phyloP scores from a whole-genome alignment of 1,140 invertebrate species.

The Drosophila trapezifrons region DNA sequence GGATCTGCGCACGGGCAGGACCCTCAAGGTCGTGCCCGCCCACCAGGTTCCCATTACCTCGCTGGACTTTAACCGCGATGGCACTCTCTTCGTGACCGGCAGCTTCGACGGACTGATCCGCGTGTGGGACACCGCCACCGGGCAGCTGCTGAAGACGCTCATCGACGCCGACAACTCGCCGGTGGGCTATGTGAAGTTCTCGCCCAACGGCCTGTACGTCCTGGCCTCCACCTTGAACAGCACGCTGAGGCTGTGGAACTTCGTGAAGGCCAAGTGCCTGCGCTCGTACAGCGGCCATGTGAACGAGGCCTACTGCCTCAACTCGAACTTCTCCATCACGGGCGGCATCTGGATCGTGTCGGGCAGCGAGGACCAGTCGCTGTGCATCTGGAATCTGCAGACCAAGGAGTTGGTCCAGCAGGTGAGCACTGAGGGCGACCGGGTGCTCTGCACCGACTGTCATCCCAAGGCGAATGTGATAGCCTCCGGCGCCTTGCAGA shows the following conservation, averaged over 20 bases:
- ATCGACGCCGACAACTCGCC: slow-evolving; percentile 59
- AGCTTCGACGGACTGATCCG: slow-evolving; percentile 66
- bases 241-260: slow-evolving; percentile 64
- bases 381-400: slow-evolving; percentile 66
- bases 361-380: slow-evolving; percentile 55
- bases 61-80: slow-evolving; percentile 60
- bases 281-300: slow-evolving; percentile 59
- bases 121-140: slow-evolving; percentile 55
- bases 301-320: slow-evolving; percentile 54
- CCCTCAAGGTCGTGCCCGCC: slow-evolving; percentile 38
- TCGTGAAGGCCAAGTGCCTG: slow-evolving; percentile 57
- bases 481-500: slow-evolving; percentile 38
- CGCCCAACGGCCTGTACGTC: slow-evolving; percentile 65
- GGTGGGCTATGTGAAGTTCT: slow-evolving; percentile 62
- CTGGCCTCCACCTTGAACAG: slow-evolving; percentile 55
- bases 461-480: slow-evolving; percentile 64
- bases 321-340: slow-evolving; percentile 61
- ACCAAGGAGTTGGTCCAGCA: slow-evolving; percentile 62
- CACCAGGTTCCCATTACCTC: slow-evolving; percentile 60
- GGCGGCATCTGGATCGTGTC: slow-evolving; percentile 66
- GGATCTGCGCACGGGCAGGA: slow-evolving; percentile 52
- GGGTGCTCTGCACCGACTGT: slow-evolving; percentile 54
- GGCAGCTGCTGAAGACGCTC: slow-evolving; percentile 51
- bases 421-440: slow-evolving; percentile 21
- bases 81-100: slow-evolving; percentile 55